Conservation (phyloP, 2,797 vertebrate genomes). For the Neopelma chrysocephalum region DNA sequence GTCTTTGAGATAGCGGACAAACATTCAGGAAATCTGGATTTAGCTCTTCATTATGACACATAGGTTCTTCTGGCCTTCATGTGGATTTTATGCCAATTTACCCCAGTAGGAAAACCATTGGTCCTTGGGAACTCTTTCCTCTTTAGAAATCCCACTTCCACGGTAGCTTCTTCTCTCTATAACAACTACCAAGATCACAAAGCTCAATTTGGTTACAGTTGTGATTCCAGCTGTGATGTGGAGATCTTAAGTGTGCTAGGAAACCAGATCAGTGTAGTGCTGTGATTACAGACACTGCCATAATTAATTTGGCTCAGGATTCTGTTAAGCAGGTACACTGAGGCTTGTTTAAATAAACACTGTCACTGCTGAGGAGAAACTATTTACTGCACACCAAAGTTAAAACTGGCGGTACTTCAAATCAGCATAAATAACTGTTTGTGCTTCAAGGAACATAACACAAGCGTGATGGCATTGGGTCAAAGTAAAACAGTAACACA, state of each 20-base stretch:
- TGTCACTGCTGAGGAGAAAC: neutral
- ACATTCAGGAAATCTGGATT: neutral
- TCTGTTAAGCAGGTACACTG: slow-evolving; percentile 11
- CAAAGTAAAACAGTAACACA: neutral
- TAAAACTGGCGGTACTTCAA: neutral
- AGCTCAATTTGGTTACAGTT: neutral
- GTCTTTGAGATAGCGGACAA: neutral
- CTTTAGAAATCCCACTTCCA: neutral
- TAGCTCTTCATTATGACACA: neutral
- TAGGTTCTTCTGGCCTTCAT: neutral
- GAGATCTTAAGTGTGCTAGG: neutral
- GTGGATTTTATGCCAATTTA: neutral
- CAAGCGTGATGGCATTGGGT: accelerated
- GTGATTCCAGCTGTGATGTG: neutral
- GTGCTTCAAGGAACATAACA: neutral
- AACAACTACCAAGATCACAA: neutral
- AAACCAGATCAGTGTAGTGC: neutral
- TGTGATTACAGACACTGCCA: neutral
- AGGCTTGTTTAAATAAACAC: slow-evolving; percentile 16
- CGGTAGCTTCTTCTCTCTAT: neutral
- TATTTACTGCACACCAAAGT: neutral
- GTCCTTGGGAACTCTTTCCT: neutral
- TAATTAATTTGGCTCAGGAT: neutral
- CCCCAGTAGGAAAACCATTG: neutral
- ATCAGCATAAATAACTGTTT: neutral